A percentile compares a stretch with the other conserved stretches of the same genome.
Evolutionary conservation across 2,113 vertebrate species (phyloP).

Genomic region (Anser cygnoides): DNA sequence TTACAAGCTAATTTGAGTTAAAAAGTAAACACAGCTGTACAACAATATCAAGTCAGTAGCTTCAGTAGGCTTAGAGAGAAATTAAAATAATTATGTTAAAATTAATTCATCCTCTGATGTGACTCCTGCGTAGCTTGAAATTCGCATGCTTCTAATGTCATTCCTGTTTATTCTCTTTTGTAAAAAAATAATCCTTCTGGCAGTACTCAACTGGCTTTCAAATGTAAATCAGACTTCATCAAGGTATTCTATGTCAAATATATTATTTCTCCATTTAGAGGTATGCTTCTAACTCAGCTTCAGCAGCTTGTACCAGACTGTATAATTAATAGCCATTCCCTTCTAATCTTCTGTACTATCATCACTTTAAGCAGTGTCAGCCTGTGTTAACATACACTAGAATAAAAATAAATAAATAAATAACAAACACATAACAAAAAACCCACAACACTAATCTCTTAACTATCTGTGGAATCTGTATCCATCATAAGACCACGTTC

Average conservation of each 20-base stretch:
- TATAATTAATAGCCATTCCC: neutral
- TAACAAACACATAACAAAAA: neutral
- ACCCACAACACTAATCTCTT: neutral
- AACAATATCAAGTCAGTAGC: neutral
- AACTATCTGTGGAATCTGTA: neutral
- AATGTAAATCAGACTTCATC: constrained; percentile 20
- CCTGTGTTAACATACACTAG: neutral
- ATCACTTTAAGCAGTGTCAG: neutral
- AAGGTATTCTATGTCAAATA: neutral
- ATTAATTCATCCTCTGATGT: neutral
- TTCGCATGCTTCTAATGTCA: neutral
- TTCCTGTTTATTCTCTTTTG: neutral
- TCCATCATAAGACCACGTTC: neutral
- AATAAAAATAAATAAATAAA: neutral
- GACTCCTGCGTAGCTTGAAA: neutral
- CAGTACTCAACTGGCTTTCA: neutral
- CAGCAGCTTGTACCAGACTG: neutral
- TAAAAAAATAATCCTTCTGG: neutral
- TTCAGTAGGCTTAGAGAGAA: neutral
- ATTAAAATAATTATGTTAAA: constrained; percentile 23
- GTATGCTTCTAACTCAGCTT: neutral
- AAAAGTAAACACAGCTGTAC: neutral
- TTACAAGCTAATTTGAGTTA: neutral
- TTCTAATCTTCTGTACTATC: neutral
- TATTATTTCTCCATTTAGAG: neutral